A percentile compares a stretch with the other conserved stretches of the same genome.
These are phyloP conservation scores for Tenualosa ilisha DNA, from an alignment of 2,797 vertebrate genomes.

Conservation along the genomic window DNA sequence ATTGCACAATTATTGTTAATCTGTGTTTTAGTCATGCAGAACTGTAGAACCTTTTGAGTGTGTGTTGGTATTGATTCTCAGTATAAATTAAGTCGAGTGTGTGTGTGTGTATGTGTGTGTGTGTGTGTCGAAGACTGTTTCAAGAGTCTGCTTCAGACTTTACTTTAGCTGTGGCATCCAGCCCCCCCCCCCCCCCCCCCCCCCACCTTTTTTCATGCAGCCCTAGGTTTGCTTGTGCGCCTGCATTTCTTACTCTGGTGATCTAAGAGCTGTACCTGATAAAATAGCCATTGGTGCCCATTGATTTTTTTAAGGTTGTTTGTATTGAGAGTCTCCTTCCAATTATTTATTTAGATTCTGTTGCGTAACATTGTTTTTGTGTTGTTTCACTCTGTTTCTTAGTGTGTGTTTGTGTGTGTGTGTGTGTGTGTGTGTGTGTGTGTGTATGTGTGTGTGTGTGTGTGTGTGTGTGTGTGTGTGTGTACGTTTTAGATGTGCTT, in stretches of 20 bases:
- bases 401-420: background rate
- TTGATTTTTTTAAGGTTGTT: constrained; percentile 43
- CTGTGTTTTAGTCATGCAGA: background rate
- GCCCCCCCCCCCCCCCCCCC: no score
- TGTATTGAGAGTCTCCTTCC: constrained; percentile 39
- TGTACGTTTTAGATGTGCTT: background rate
- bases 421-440: background rate
- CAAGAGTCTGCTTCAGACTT: background rate
- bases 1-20: background rate
- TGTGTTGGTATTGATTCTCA: background rate
- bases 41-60: background rate
- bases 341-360: constrained; percentile 40
- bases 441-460: background rate
- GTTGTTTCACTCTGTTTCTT: constrained; percentile 20
- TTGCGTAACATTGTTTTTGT: constrained; percentile 33
- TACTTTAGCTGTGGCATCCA: background rate
- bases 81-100: background rate
- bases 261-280: constrained; percentile 2
- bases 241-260: background rate
- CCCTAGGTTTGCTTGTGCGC: background rate
- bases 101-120: background rate
- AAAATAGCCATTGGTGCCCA: constrained; percentile 39
- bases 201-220: no score
- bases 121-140: background rate
- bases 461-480: background rate